A percentile compares a stretch with the other conserved stretches of the same genome.
These are phyloP conservation scores for Mungos mungo DNA, from an alignment of 2,113 vertebrate species.

Conservation along the genomic window DNA sequence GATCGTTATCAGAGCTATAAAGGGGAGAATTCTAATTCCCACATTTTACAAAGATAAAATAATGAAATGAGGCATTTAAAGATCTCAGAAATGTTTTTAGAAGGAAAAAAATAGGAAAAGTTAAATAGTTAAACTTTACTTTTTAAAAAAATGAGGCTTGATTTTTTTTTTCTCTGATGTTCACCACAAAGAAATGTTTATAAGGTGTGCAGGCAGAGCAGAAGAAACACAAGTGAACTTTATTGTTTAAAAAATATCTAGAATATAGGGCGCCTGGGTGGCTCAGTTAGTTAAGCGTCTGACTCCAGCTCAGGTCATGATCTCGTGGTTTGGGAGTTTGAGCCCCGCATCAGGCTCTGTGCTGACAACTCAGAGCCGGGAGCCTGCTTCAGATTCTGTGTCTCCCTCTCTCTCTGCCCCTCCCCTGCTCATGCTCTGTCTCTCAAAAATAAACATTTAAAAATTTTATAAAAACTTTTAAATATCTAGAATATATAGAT, in stretches of 20 bases:
- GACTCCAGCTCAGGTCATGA: too few relatives aligned
- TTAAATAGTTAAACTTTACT: slow-evolving; percentile 21
- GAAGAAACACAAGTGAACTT: slow-evolving; percentile 27
- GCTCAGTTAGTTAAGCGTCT: too few relatives aligned
- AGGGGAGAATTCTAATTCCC: neutral
- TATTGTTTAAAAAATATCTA: slow-evolving; percentile 27
- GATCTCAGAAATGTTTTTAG: neutral
- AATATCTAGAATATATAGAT: neutral
- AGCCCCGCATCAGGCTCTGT: too few relatives aligned
- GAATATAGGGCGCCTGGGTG: too few relatives aligned
- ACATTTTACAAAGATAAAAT: neutral
- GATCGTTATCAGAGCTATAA: neutral
- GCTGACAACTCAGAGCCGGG: too few relatives aligned
- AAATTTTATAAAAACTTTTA: neutral
- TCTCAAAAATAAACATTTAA: too few relatives aligned
- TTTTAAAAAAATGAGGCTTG: slow-evolving; percentile 3
- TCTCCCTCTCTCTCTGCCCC: too few relatives aligned
- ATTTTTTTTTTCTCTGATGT: neutral
- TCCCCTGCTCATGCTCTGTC: too few relatives aligned
- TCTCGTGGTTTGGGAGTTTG: too few relatives aligned
- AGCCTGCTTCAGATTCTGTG: too few relatives aligned
- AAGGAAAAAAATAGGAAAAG: slow-evolving; percentile 23
- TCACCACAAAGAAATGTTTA: neutral
- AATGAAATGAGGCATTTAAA: neutral
- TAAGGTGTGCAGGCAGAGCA: neutral